These are phyloP conservation scores for Acromyrmex charruanus DNA, from an alignment of 1,140 invertebrate species.

Conservation along the genomic window DNA sequence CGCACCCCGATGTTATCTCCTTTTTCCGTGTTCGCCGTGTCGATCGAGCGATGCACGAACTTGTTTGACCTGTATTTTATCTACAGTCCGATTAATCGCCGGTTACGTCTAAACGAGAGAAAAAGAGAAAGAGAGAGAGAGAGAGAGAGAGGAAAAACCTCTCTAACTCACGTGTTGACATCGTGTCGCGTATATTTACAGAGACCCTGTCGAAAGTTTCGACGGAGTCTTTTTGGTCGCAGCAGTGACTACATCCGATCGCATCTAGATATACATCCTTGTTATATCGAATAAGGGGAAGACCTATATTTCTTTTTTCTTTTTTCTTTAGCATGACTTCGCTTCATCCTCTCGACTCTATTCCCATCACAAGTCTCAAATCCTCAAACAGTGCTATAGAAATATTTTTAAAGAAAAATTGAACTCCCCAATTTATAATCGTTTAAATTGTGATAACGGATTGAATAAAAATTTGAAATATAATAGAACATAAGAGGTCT, in stretches of 20 bases:
- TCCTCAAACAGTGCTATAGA: constrained; percentile 3
- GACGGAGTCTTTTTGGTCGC: constrained; percentile 63
- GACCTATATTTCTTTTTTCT: constrained; percentile 63
- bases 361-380: constrained; percentile 7
- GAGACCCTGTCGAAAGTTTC: constrained; percentile 43
- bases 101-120: constrained; percentile 50
- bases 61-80: constrained; percentile 50
- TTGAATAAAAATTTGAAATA: not conserved
- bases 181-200: constrained; percentile 66
- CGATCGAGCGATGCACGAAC: constrained; percentile 58
- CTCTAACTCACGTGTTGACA: constrained; percentile 21
- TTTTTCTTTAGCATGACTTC: not conserved
- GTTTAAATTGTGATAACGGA: not conserved
- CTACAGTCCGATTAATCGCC: constrained; percentile 53
- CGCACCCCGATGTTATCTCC: constrained; percentile 15
- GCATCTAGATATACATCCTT: constrained; percentile 63
- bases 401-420: not conserved
- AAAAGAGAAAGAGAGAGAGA: constrained; percentile 25
- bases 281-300: constrained; percentile 68
- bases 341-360: not conserved
- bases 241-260: constrained; percentile 48
- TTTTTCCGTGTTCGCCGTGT: constrained; percentile 29
- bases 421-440: not conserved
- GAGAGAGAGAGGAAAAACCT: constrained; percentile 25
- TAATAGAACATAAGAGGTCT: not conserved